Conservation (phyloP, 2,113 vertebrate species). For the Rhipidura dahli region DNA sequence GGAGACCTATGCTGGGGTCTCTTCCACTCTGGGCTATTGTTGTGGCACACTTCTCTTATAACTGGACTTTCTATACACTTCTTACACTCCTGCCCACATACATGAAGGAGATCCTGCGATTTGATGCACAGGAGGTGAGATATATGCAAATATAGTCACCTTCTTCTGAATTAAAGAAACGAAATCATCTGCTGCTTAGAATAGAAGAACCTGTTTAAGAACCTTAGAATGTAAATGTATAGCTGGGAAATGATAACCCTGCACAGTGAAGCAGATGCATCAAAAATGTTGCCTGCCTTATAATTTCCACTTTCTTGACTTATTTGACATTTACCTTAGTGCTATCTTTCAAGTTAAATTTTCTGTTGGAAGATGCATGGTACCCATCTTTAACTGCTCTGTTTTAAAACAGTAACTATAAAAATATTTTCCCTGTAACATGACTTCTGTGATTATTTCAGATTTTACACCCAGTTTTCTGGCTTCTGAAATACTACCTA, state of each 20-base stretch:
- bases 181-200: background rate
- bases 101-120: constrained; percentile 91
- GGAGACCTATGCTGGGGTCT: constrained; percentile 84
- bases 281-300: background rate
- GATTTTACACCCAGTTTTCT: background rate
- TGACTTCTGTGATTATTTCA: background rate
- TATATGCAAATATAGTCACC: background rate
- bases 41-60: constrained; percentile 95
- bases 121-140: constrained; percentile 92
- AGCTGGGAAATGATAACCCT: background rate
- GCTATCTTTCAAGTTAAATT: background rate
- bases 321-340: background rate
- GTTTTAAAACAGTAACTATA: background rate
- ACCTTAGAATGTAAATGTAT: background rate
- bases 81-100: constrained; percentile 95
- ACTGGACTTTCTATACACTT: constrained; percentile 98
- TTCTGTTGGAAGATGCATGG: background rate
- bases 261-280: background rate
- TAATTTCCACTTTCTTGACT: background rate
- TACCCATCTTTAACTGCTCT: background rate
- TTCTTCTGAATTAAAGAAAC: background rate
- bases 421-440: background rate
- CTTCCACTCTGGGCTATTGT: constrained; percentile 90
- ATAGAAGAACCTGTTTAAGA: background rate
- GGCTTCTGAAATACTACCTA: background rate